phyloP scores from a whole-genome alignment of 2,113 vertebrate genomes.

The Perca fluviatilis region DNA sequence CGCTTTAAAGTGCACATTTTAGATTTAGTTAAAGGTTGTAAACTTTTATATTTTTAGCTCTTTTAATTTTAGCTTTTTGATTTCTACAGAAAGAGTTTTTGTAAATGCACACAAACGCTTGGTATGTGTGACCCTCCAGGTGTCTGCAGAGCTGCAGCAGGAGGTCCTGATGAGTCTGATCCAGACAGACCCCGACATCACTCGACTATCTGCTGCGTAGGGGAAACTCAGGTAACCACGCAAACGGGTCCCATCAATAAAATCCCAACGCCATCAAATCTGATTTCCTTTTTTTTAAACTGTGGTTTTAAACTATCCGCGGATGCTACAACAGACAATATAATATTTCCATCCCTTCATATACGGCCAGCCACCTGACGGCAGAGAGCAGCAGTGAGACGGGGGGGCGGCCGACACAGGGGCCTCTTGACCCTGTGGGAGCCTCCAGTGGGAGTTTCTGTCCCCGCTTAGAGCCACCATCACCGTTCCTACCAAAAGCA shows the following conservation, averaged over 20 bases:
- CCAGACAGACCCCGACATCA: slow-evolving; percentile 92
- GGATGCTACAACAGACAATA: not conserved
- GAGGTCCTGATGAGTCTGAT: slow-evolving; percentile 92
- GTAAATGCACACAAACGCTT: not conserved
- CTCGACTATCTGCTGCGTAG: slow-evolving; percentile 92
- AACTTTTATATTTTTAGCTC: not conserved
- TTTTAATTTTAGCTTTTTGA: not conserved
- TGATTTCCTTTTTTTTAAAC: no score
- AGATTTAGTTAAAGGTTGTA: not conserved
- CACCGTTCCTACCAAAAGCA: slow-evolving; percentile 67
- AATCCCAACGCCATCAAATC: no score
- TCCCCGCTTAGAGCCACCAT: slow-evolving; percentile 76
- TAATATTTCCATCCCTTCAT: not conserved
- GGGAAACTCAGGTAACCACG: slow-evolving; percentile 85
- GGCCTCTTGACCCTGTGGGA: slow-evolving; percentile 78
- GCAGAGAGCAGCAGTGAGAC: slow-evolving; percentile 50
- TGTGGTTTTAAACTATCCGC: not conserved
- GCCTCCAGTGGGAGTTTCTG: slow-evolving; percentile 79
- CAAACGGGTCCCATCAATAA: not conserved
- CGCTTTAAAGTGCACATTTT: not conserved
- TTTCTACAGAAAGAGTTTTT: not conserved
- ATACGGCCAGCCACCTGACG: slow-evolving; percentile 66
- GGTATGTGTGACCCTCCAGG: slow-evolving; percentile 76
- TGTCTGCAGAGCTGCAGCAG: slow-evolving; percentile 89
- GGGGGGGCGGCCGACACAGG: slow-evolving; percentile 73